phyloP scores from a whole-genome alignment of 1,140 invertebrate genomes.

The Philopotamus ludificatus region DNA sequence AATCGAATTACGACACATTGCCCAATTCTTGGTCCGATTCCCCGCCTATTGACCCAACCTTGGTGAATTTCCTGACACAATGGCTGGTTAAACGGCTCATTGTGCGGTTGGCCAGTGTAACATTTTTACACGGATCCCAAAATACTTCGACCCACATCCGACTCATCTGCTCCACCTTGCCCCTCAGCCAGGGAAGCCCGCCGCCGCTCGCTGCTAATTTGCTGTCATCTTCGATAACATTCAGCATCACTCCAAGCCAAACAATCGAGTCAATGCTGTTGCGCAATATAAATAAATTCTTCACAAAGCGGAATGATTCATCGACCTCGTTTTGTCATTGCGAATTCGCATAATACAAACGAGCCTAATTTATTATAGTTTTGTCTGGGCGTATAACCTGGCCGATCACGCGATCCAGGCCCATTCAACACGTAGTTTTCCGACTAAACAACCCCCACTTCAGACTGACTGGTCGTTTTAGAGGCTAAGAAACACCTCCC shows the following conservation, averaged over 20 bases:
- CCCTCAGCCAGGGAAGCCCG: neutral
- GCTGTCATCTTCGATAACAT: neutral
- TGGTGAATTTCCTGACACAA: too few species aligned
- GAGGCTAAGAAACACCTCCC: neutral
- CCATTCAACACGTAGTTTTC: conserved; percentile 9
- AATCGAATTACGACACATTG: too few species aligned
- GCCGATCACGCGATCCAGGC: neutral
- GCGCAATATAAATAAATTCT: neutral
- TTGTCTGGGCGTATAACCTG: too few species aligned
- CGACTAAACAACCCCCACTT: conserved; percentile 1
- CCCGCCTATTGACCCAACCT: too few species aligned
- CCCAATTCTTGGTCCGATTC: too few species aligned
- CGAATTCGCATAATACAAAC: too few species aligned
- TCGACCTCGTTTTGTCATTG: too few species aligned
- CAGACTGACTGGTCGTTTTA: neutral
- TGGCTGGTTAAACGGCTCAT: conserved; percentile 22
- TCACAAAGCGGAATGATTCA: too few species aligned
- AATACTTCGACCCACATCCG: conserved; percentile 33
- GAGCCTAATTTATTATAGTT: too few species aligned
- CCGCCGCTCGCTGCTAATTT: neutral
- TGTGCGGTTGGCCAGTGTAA: conserved; percentile 16
- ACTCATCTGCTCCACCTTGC: neutral
- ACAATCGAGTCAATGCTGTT: neutral
- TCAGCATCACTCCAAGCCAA: neutral
- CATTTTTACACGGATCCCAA: conserved; percentile 31